Base-by-base conservation (phyloP, 2,888 invertebrate species). In the Ceriagrion tenellum region DNA sequence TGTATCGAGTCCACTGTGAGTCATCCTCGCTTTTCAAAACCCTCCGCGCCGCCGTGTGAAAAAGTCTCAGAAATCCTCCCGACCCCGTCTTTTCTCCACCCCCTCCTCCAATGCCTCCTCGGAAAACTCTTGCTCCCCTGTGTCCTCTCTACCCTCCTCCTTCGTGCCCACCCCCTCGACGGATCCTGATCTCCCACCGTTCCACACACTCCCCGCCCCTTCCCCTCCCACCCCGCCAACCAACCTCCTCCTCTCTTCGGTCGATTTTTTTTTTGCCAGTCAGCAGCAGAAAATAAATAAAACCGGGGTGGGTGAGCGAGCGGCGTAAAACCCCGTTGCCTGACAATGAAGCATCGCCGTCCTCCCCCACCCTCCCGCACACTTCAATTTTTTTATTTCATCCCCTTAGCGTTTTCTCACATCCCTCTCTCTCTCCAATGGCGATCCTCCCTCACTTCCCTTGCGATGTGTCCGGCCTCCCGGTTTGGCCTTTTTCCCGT, bases 261-360 rank as follows among this genome's bases (percentile, higher is more conserved):
- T 59, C 23, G n/a, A 89, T 69, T 93, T 93, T 69, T 93, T 93
- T 93, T 93, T 74, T 40, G 93, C 93, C 93, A 93, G 93, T 93
- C 93, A 93, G 93, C 93, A 69, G 69, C 69, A 74, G 93, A 93
- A 93, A 93, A 93, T 93, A 93, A 93, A 93, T 93, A 93, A 93
- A 91, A 91, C 35, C 30, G 16, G 81, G 35, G 81, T 8, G 35
- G 30, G 12, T 16, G 81, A 47, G 12, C 20, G 74, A 47, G 93
- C 69, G 93, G n/a, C 69, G 47, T 69, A 74, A 59, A 93, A 93
- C 93, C 93, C 93, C 69, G 69, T 93, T 93, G 93, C 93, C 93
- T 93, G 93, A 93, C 93, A 91, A 91, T 91, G 91, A 91, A 30
- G 63, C 63, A 91, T 91, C 63, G 93, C 93, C 74, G n/a, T 69